These are phyloP conservation scores for Chloropsis cyanopogon DNA, from an alignment of 2,113 vertebrate species.

Conservation along the genomic window DNA sequence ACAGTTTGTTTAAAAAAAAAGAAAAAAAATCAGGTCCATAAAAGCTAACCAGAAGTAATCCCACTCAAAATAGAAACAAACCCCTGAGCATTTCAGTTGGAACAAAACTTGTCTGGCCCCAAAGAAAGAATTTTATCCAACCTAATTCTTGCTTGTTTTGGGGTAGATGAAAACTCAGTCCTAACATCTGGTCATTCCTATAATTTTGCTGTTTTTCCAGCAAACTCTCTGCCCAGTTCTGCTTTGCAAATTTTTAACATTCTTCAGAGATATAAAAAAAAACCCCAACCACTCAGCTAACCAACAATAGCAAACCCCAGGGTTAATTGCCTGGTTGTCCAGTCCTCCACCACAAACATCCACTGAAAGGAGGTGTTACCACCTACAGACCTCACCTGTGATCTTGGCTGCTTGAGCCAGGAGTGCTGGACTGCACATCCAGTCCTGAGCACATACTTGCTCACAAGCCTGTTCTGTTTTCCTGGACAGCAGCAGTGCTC, in stretches of 20 bases:
- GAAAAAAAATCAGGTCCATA: not conserved
- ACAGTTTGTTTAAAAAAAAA: not conserved
- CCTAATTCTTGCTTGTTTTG: not conserved
- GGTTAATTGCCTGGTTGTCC: not conserved
- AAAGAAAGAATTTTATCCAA: not conserved
- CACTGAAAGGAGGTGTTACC: not conserved
- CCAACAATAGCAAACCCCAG: not conserved
- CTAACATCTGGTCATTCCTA: not conserved
- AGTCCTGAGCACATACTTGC: not conserved
- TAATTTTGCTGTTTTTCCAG: not conserved
- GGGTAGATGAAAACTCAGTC: not conserved
- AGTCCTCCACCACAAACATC: not conserved
- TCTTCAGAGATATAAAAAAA: not conserved
- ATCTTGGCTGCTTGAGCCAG: not conserved
- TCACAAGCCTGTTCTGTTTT: not conserved
- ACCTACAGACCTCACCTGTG: not conserved
- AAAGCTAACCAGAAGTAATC: not conserved
- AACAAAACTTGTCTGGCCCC: not conserved
- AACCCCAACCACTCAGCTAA: not conserved
- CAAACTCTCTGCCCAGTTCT: not conserved
- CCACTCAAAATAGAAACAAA: not conserved
- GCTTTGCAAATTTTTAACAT: not conserved
- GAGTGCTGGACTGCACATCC: not conserved
- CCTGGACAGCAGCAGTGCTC: not conserved
- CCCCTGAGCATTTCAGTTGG: not conserved